Conservation (phyloP, 2,113 vertebrate genomes). For the Phocoena phocoena region DNA sequence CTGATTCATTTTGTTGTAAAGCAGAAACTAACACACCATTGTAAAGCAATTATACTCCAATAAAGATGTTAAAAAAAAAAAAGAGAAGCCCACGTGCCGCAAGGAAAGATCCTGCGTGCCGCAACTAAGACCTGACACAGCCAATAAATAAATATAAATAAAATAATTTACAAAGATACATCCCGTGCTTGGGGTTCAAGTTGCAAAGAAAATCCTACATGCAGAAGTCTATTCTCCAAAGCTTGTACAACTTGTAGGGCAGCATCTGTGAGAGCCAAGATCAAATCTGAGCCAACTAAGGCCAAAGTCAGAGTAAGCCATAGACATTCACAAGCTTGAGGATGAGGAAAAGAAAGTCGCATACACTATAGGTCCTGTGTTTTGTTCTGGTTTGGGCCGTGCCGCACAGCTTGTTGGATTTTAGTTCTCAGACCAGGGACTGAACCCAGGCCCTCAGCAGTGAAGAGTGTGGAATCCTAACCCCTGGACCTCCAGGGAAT, state of each 20-base stretch:
- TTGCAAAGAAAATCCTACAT: conserved; percentile 51
- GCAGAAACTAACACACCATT: too few relatives aligned
- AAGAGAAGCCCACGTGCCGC: fast-evolving
- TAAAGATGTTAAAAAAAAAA: too few relatives aligned
- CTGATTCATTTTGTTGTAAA: too few relatives aligned
- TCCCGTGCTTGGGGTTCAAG: background rate
- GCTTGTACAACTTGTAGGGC: background rate
- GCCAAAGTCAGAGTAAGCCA: background rate
- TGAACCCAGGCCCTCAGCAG: too few relatives aligned
- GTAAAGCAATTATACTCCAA: too few relatives aligned
- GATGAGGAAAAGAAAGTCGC: background rate
- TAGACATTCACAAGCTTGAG: background rate
- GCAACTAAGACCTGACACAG: too few relatives aligned
- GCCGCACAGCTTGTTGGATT: too few relatives aligned
- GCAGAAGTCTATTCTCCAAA: background rate
- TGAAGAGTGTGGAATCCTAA: too few relatives aligned
- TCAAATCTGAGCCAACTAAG: background rate
- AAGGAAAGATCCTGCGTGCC: too few relatives aligned
- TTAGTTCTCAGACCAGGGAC: too few relatives aligned
- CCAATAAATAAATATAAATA: too few relatives aligned
- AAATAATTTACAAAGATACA: background rate
- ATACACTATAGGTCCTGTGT: background rate
- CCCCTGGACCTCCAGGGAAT: too few relatives aligned
- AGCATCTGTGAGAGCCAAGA: background rate
- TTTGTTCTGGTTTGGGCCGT: background rate